Evolutionary conservation across 1,140 invertebrate genomes (phyloP).

Genomic region (Paracyclopina nana): DNA sequence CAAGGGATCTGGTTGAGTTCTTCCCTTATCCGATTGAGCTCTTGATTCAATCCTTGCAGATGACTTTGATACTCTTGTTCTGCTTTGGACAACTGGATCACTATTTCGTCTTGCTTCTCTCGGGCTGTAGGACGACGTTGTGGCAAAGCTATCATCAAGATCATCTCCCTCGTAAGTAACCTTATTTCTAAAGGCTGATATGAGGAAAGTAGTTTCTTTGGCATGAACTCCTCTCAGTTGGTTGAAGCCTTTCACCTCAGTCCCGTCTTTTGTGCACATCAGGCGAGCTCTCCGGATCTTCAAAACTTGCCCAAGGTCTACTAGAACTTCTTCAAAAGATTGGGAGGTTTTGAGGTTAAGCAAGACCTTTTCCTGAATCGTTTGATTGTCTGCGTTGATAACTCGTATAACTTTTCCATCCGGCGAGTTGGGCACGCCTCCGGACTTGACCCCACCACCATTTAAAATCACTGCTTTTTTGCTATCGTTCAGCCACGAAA

Average conservation of each 20-base stretch:
- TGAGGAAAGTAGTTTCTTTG: slow-evolving; percentile 7
- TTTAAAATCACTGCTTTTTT: too few species aligned
- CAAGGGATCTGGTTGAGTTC: too few species aligned
- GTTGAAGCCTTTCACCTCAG: slow-evolving; percentile 43
- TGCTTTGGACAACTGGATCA: neutral
- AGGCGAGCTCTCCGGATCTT: slow-evolving; percentile 66
- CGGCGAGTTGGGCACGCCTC: slow-evolving; percentile 27
- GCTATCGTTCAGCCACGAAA: too few species aligned
- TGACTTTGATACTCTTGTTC: neutral
- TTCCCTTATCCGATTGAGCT: neutral
- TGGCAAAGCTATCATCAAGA: neutral
- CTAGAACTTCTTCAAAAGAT: slow-evolving; percentile 81
- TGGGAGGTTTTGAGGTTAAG: slow-evolving; percentile 75
- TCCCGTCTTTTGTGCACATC: slow-evolving; percentile 71
- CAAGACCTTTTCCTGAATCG: slow-evolving; percentile 66
- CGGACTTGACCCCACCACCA: too few species aligned
- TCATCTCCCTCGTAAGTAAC: neutral
- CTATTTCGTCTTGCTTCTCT: neutral
- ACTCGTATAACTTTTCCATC: slow-evolving; percentile 62
- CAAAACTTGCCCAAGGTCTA: slow-evolving; percentile 72
- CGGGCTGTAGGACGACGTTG: neutral
- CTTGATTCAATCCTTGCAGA: neutral
- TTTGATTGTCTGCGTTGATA: slow-evolving; percentile 74
- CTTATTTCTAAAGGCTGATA: neutral
- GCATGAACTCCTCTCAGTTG: slow-evolving; percentile 1